Evolutionary conservation across 2,888 invertebrate genomes (phyloP).

Genomic region (Leptopilina drosophilae): DNA sequence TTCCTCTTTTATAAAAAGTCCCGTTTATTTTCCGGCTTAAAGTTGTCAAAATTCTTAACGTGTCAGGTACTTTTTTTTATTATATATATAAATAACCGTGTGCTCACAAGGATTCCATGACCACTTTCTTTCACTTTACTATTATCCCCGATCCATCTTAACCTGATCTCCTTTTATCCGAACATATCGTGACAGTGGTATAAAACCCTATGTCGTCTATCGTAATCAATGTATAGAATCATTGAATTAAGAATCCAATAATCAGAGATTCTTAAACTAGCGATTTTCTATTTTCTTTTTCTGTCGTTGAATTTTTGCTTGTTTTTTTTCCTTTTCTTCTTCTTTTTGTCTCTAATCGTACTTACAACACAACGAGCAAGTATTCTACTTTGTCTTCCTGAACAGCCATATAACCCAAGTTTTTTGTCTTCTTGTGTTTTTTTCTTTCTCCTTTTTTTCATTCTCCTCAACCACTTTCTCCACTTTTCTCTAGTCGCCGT

Average conservation of each 20-base stretch:
- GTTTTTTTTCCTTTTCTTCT: too few species aligned
- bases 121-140: constrained; percentile 32
- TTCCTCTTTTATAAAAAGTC: too few species aligned
- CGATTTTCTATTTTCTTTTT: neutral
- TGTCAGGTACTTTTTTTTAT: neutral
- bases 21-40: neutral
- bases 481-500: constrained; percentile 42
- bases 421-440: constrained; percentile 16
- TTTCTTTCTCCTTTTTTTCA: constrained; percentile 41
- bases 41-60: neutral
- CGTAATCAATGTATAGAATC: constrained; percentile 25
- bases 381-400: constrained; percentile 43
- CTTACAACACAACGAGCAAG: constrained; percentile 13
- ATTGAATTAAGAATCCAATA: constrained; percentile 47
- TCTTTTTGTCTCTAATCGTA: neutral
- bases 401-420: constrained; percentile 11
- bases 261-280: constrained; percentile 26
- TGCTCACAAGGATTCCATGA: neutral
- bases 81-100: neutral
- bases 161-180: constrained; percentile 43
- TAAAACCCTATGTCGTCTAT: neutral
- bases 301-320: neutral
- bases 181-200: constrained; percentile 27
- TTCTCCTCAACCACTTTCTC: constrained; percentile 30
- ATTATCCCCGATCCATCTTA: constrained; percentile 50